Evolutionary conservation across 2,113 vertebrate genomes (phyloP).

Genomic region (Hucho hucho): DNA sequence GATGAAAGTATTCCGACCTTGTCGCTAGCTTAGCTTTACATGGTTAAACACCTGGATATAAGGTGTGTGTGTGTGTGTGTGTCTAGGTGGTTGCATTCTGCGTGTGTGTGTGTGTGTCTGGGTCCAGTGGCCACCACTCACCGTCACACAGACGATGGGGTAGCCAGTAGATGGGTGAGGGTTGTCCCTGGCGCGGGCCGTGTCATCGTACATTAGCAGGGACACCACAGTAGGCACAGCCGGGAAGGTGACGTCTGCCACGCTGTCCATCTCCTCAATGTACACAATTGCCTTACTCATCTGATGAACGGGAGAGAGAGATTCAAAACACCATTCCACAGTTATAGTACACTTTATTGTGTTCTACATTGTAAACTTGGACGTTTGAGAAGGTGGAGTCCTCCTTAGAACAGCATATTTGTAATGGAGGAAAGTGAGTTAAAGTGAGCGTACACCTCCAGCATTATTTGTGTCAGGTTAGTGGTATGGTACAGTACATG

Average conservation of each 20-base stretch:
- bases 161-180: conserved; percentile 73
- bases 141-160: conserved; percentile 78
- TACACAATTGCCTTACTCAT: conserved; percentile 82
- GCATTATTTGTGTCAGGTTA: neutral
- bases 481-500: conserved; percentile 38
- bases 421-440: neutral
- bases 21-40: neutral
- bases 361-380: no score
- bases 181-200: conserved; percentile 65
- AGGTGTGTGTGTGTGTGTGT: neutral
- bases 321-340: no score
- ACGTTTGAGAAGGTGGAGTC: no score
- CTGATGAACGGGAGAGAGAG: conserved; percentile 36
- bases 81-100: neutral
- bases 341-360: no score
- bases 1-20: neutral
- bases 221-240: conserved; percentile 78
- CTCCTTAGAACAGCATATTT: neutral
- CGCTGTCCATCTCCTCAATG: conserved; percentile 81
- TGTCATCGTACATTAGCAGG: conserved; percentile 76
- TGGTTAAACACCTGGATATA: neutral
- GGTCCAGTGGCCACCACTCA: conserved; percentile 36
- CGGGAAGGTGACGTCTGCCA: conserved; percentile 80
- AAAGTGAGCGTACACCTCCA: neutral
- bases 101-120: neutral